phyloP scores from a whole-genome alignment of 2,888 invertebrate species.

The Agrotis clavis region DNA sequence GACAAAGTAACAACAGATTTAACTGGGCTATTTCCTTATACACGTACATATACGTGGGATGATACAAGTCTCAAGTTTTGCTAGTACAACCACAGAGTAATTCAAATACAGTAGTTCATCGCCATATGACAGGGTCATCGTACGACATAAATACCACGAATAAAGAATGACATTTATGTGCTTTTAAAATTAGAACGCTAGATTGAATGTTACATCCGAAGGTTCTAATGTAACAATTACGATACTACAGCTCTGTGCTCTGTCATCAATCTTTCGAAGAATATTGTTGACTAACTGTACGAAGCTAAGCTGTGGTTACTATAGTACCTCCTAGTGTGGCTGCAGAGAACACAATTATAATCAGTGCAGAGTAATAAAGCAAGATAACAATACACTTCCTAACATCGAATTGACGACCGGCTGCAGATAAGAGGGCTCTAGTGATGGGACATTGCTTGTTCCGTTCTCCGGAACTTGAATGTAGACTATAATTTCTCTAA shows the following conservation, averaged over 20 bases:
- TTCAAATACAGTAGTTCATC: conserved; percentile 25
- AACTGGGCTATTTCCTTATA: conserved; percentile 58
- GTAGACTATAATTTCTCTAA: neutral
- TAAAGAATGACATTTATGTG: conserved; percentile 18
- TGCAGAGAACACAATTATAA: conserved; percentile 59
- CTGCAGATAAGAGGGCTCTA: conserved; percentile 65
- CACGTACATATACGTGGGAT: conserved; percentile 34
- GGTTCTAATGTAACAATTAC: conserved; percentile 37
- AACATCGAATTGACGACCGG: conserved; percentile 71
- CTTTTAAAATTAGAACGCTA: conserved; percentile 33
- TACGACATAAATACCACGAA: conserved; percentile 25
- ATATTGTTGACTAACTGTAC: neutral
- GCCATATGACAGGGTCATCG: conserved; percentile 34
- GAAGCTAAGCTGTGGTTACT: conserved; percentile 29
- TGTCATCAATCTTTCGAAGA: conserved; percentile 12
- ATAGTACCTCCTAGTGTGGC: conserved; percentile 10
- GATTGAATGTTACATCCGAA: conserved; percentile 4
- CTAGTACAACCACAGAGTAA: conserved; percentile 37
- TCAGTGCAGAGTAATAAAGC: conserved; percentile 74
- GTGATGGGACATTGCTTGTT: conserved; percentile 59
- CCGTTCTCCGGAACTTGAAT: conserved; percentile 55
- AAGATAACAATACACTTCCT: conserved; percentile 73
- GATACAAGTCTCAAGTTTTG: conserved; percentile 48
- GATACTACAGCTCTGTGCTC: neutral
- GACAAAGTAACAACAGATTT: conserved; percentile 32